Percentiles rank a stretch among this genome's conserved stretches.
phyloP scores from a whole-genome alignment of 2,797 vertebrate genomes.

The Darevskia nairensis region DNA sequence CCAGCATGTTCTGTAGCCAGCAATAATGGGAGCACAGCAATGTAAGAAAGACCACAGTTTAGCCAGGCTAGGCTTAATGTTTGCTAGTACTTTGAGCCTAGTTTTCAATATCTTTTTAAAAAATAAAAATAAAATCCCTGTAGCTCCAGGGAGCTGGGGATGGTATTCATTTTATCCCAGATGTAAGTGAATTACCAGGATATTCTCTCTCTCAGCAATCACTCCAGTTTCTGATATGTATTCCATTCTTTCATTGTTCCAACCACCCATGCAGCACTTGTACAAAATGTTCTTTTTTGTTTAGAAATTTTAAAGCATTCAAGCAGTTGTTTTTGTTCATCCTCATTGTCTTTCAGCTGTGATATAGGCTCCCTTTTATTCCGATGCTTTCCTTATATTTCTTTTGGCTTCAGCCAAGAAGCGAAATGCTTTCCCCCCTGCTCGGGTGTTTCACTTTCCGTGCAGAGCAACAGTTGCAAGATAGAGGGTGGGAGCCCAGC shows the following conservation, averaged over 20 bases:
- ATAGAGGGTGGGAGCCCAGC: no score
- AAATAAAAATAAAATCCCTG: no score
- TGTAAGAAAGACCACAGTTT: no score
- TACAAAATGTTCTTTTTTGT: neutral
- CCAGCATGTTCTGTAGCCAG: no score
- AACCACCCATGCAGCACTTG: neutral
- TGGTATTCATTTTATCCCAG: neutral
- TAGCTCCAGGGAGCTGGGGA: neutral
- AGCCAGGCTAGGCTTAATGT: neutral
- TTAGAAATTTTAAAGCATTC: neutral
- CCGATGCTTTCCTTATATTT: neutral
- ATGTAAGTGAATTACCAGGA: neutral
- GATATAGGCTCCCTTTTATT: neutral
- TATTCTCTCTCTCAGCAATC: no score
- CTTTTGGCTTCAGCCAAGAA: neutral
- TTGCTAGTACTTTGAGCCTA: neutral
- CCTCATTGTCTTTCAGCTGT: neutral
- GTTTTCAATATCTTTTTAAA: neutral
- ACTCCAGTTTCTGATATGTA: neutral
- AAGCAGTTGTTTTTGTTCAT: neutral
- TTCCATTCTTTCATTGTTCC: neutral
- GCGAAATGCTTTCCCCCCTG: no score
- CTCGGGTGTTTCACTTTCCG: no score
- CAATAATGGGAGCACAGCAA: no score
- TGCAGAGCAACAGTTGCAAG: no score